Evolutionary conservation across 1,140 invertebrate genomes (phyloP), one percentile per base, ranked within the genome.

Genomic region (Tetramorium simillimum): DNA sequence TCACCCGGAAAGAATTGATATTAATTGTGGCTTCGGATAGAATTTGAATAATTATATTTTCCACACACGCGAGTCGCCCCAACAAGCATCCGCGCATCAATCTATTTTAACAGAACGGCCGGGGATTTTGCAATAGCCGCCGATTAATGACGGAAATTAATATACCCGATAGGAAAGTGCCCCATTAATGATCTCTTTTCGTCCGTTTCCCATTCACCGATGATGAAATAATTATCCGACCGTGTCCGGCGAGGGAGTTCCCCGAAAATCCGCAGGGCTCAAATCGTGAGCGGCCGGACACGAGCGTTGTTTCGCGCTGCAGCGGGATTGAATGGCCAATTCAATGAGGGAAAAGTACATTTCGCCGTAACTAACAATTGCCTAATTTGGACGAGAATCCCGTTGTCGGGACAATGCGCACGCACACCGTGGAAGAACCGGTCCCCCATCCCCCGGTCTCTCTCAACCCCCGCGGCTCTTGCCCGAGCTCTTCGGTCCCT

Each of bases 281-380:
- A 33, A 89, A 88, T 67, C 18, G 40, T 28, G 24, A 37, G 18
- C 14, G 21, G 21, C 12, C 43, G n/a, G 60, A 40, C 33, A 33
- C 53, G 69, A 89, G 70, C 49, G 49, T 49, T 65, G 65, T 63
- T 69, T 62, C 14, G 3, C 21, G 67, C 67, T 63, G 37, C 24
- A 49, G 9, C 18, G 69, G 43, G 60, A 90, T 90, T 65, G 78
- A 87, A 84, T 69, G 72, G 51, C 12, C 40, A 80, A 67, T 77
- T 86, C n/a, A 37, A 56, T 43, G 18, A 37, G 2, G 12, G 40
- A 63, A 70, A 70, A 86, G 58, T 82, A 72, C 62, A 51, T 46
- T 67, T 56, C 18, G 24, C n/a, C 46, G 10, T n/a, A 51, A 2
- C n/a, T 63, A 65, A 78, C 65, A 46, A 70, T 86, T 77, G 18